Evolutionary conservation across 2,888 invertebrate genomes (phyloP).

Genomic region (Pteria penguin): DNA sequence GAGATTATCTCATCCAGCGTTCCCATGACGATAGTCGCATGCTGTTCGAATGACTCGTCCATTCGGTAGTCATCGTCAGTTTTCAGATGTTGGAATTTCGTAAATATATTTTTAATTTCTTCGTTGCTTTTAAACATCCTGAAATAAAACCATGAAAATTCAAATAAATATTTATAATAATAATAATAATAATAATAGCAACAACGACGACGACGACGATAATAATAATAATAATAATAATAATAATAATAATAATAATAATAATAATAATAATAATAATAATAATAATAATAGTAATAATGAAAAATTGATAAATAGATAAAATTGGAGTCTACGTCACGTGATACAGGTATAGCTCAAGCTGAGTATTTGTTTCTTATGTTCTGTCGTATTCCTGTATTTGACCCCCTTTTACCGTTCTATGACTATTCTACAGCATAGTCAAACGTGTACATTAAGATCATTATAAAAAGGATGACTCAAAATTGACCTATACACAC

Average conservation of each 20-base stretch:
- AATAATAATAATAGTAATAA: not conserved
- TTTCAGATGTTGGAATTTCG: slow-evolving; percentile 87
- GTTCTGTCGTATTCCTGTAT: too few species aligned
- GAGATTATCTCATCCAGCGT: slow-evolving; percentile 93
- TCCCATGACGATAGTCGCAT: slow-evolving; percentile 93
- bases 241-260: not conserved
- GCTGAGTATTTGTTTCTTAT: too few species aligned
- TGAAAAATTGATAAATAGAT: not conserved
- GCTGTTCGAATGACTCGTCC: slow-evolving; percentile 91
- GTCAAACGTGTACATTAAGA: too few species aligned
- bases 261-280: not conserved
- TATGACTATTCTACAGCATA: too few species aligned
- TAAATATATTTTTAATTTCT: slow-evolving; percentile 84
- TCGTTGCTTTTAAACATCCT: slow-evolving; percentile 93
- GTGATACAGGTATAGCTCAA: too few species aligned
- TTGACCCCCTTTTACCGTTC: too few species aligned
- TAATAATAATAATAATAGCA: not conserved
- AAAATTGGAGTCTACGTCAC: too few species aligned
- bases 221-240: not conserved
- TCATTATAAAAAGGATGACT: too few species aligned
- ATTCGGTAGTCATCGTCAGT: slow-evolving; percentile 90
- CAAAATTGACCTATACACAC: too few species aligned
- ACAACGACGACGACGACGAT: not conserved
- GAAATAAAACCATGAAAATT: slow-evolving; percentile 76
- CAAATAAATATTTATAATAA: not conserved